Evolutionary conservation across 2,797 vertebrate species (phyloP), one percentile per base, ranked within the genome.

Genomic region (Semotilus atromaculatus): DNA sequence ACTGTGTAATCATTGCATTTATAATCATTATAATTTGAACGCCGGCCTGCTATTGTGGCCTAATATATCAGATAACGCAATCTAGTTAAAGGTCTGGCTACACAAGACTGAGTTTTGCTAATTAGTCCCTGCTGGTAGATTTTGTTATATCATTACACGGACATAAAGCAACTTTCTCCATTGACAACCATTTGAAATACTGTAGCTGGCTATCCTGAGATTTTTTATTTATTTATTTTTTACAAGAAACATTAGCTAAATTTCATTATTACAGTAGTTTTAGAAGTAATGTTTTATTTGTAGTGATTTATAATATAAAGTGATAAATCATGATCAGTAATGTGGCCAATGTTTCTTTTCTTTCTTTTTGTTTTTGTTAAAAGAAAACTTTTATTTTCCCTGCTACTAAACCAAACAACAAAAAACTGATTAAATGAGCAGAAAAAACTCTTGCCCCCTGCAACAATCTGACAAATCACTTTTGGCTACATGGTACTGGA

Each of bases 391-490:
- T 21, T n/a, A 4, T n/a, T 74, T 81, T 58, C 45, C 14, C 21
- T 55, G 21, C 48, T 36, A 78, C 36, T 34, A 71, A 75, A 74
- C 76, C 11, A 55, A 79, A 34, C 68, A 73, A 31, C 23, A 79
- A 53, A 62, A 90, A 82, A 89, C 45, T 21, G 43, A 80, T 58
- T 36, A 70, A 88, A 40, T 91, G 86, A 85, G 74, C 88, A 85
- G 85, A 80, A 80, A 80, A 89, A 90, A 88, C 55, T 68, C 73
- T 80, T 68, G 73, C 74, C 86, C 89, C 90, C 79, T 88, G 80
- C 88, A 84, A 75, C 73, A 72, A 26, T 76, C 89, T 90, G 89
- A 93, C 88, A 90, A 91, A 92, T 93, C 87, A 89, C 92, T 91
- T 90, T 80, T 83, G 80, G 92, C 89, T 90, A 80, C 87, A 88